Evolutionary conservation across 2,113 vertebrate species (phyloP).

Genomic region (Seriola rivoliana): DNA sequence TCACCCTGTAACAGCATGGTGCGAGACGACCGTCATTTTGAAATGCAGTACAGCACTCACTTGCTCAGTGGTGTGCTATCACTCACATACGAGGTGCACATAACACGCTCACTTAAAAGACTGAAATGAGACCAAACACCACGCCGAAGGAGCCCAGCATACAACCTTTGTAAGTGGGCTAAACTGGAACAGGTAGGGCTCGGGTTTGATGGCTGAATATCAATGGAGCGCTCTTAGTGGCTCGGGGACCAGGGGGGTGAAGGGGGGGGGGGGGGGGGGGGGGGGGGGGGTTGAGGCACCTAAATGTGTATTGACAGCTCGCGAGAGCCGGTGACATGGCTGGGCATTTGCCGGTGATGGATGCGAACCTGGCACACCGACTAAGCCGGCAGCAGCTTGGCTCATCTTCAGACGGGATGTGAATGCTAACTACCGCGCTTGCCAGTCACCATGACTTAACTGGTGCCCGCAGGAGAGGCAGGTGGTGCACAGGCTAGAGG

Average conservation of each 20-base stretch:
- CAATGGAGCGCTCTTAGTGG: conserved; percentile 33
- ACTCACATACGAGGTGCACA: conserved; percentile 61
- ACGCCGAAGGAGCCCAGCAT: conserved; percentile 34
- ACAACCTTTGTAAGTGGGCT: conserved; percentile 46
- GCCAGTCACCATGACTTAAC: conserved; percentile 63
- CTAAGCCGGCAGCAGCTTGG: conserved; percentile 60
- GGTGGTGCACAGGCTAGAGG: conserved; percentile 60
- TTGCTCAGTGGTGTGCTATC: conserved; percentile 62
- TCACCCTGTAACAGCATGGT: conserved; percentile 64
- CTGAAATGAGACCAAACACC: conserved; percentile 70
- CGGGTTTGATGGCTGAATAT: conserved; percentile 61
- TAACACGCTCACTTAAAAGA: conserved; percentile 65
- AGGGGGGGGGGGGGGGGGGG: background rate
- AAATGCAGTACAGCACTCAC: conserved; percentile 77
- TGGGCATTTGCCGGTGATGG: conserved; percentile 63
- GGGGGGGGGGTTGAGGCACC: conserved; percentile 9
- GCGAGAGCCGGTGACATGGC: conserved; percentile 52
- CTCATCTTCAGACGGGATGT: conserved; percentile 61
- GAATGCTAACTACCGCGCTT: conserved; percentile 66
- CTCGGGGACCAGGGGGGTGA: background rate
- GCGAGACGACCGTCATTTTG: conserved; percentile 69
- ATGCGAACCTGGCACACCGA: conserved; percentile 58
- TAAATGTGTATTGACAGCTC: conserved; percentile 68
- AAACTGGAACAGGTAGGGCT: conserved; percentile 46
- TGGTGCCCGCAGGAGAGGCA: conserved; percentile 65